phyloP scores from a whole-genome alignment of 2,797 vertebrate genomes.

The Vespertilio murinus region DNA sequence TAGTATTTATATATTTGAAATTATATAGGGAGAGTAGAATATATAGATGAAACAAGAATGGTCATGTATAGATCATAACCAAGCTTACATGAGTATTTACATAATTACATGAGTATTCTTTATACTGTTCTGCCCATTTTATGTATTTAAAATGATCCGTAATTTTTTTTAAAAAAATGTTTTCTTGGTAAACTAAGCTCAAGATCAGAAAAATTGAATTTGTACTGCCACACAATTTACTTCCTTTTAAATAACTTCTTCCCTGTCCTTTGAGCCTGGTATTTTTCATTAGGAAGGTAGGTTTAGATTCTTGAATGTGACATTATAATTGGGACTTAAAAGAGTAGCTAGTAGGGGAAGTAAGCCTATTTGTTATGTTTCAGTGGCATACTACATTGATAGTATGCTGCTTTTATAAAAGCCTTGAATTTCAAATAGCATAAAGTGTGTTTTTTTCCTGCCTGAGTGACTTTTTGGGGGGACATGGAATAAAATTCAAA shows the following conservation, averaged over 20 bases:
- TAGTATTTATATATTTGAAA: constrained; percentile 6
- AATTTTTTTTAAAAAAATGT: not conserved
- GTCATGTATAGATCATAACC: not conserved
- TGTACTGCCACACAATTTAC: not conserved
- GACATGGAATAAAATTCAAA: constrained; percentile 56
- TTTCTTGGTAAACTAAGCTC: constrained; percentile 11
- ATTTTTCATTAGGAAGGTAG: constrained; percentile 42
- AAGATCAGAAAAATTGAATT: constrained; percentile 24
- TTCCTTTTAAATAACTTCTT: constrained; percentile 18
- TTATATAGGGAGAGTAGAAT: not conserved
- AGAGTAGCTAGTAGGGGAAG: not conserved
- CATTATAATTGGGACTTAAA: not conserved
- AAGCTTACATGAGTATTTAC: not conserved
- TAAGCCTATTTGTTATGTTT: constrained; percentile 11
- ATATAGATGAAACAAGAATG: not conserved
- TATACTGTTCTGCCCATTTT: constrained; percentile 12
- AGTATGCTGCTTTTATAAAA: constrained; percentile 36
- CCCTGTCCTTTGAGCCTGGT: not conserved
- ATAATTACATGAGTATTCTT: not conserved
- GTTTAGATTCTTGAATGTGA: not conserved
- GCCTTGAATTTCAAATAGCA: constrained; percentile 25
- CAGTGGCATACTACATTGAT: not conserved
- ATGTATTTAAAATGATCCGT: constrained; percentile 24
- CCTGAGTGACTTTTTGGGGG: constrained; percentile 4
- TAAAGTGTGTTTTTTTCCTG: not conserved